A percentile compares a stretch with the other conserved stretches of the same genome.
Evolutionary conservation across 2,797 vertebrate species (phyloP).

Genomic region (Acanthurus leucopareius): DNA sequence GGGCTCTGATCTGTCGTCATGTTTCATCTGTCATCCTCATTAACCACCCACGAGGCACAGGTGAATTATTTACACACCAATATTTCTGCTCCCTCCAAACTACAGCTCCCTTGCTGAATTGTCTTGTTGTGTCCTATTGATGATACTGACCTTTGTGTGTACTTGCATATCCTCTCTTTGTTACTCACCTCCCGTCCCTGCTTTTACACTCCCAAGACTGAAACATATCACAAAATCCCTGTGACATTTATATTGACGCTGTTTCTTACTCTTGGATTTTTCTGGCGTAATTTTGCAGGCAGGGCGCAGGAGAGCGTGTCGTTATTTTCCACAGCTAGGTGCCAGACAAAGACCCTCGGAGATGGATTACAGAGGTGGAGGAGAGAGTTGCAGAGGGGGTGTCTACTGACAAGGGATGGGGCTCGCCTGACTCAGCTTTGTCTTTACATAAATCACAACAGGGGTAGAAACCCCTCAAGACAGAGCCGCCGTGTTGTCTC

Average conservation of each 20-base stretch:
- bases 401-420: slow-evolving; percentile 53
- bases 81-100: slow-evolving; percentile 34
- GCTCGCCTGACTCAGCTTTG: slow-evolving; percentile 63
- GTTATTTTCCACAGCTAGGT: slow-evolving; percentile 60
- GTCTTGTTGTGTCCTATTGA: slow-evolving; percentile 41
- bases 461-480: slow-evolving; percentile 73
- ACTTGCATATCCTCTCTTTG: slow-evolving; percentile 38
- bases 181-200: neutral
- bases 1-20: slow-evolving; percentile 54
- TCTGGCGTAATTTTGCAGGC: slow-evolving; percentile 59
- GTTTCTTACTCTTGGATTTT: slow-evolving; percentile 52
- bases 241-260: slow-evolving; percentile 53
- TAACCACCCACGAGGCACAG: slow-evolving; percentile 61
- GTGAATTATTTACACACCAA: slow-evolving; percentile 68
- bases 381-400: slow-evolving; percentile 36
- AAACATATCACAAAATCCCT: slow-evolving; percentile 51
- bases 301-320: slow-evolving; percentile 45
- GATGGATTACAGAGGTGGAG: slow-evolving; percentile 65
- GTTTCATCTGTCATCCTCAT: slow-evolving; percentile 78
- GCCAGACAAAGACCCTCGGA: slow-evolving; percentile 65
- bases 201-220: neutral
- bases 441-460: slow-evolving; percentile 79
- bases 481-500: slow-evolving; percentile 67
- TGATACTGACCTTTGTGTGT: slow-evolving; percentile 62
- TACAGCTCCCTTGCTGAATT: slow-evolving; percentile 15